These are phyloP conservation scores for Allobates femoralis DNA, from an alignment of 2,797 vertebrate genomes.

Conservation along the genomic window DNA sequence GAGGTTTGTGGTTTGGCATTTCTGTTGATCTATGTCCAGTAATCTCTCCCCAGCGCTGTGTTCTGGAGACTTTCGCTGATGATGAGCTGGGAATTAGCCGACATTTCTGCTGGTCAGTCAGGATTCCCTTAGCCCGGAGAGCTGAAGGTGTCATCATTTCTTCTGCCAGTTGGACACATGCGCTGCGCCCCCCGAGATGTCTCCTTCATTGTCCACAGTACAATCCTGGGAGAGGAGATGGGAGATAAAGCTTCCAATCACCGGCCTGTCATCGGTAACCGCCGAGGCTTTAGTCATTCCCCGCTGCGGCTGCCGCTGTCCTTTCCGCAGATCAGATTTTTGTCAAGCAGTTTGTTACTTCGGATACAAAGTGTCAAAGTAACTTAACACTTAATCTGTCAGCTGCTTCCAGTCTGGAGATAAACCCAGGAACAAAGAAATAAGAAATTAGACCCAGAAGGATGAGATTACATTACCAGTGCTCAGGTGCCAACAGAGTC, in stretches of 20 bases:
- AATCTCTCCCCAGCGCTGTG: neutral
- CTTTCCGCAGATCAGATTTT: conserved; percentile 35
- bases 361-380: conserved; percentile 43
- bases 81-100: too few relatives aligned
- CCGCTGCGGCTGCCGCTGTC: conserved; percentile 16
- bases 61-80: too few relatives aligned
- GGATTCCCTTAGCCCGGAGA: neutral
- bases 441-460: neutral
- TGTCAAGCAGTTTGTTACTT: conserved; percentile 48
- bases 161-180: neutral
- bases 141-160: neutral
- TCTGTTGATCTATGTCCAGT: neutral
- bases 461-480: neutral
- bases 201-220: neutral
- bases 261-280: conserved; percentile 18
- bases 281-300: conserved; percentile 38
- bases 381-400: conserved; percentile 49
- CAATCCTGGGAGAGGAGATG: conserved; percentile 15
- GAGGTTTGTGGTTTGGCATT: too few relatives aligned
- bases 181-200: neutral
- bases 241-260: conserved; percentile 55
- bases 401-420: conserved; percentile 16
- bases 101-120: too few relatives aligned
- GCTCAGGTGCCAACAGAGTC: neutral
- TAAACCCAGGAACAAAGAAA: conserved; percentile 33